phyloP scores from a whole-genome alignment of 2,113 vertebrate genomes.

The Cercopithecus mona region DNA sequence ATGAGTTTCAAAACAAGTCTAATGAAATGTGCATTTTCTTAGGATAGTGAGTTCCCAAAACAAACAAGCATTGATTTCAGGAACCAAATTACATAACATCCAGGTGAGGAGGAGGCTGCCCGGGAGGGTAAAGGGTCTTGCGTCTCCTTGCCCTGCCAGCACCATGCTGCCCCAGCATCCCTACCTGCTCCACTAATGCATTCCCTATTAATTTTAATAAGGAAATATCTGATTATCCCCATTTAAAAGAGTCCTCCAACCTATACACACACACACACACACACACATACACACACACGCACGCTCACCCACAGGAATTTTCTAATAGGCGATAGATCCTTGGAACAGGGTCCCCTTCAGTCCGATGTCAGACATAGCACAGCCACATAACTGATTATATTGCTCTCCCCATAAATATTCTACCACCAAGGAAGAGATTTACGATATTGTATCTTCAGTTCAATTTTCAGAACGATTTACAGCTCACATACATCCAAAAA shows the following conservation, averaged over 20 bases:
- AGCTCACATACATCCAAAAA: constrained; percentile 74
- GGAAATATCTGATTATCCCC: background rate
- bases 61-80: constrained; percentile 29
- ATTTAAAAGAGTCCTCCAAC: background rate
- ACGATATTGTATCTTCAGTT: constrained; percentile 74
- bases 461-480: constrained; percentile 80
- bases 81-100: background rate
- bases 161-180: rapidly evolving
- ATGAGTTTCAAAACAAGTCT: constrained; percentile 66
- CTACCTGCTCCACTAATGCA: background rate
- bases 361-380: constrained; percentile 46
- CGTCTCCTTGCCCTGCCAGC: background rate
- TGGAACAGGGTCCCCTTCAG: background rate
- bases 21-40: constrained; percentile 49
- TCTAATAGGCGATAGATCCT: constrained; percentile 51
- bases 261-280: no score
- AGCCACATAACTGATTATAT: constrained; percentile 68
- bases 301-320: background rate
- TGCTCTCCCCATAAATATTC: constrained; percentile 74
- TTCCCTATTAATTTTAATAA: background rate
- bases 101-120: background rate
- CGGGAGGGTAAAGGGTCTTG: background rate
- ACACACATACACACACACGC: no score
- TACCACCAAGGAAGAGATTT: constrained; percentile 74
- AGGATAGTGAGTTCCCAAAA: background rate